Evolutionary conservation across 2,113 vertebrate species (phyloP).

Genomic region (Sebastes fasciatus): DNA sequence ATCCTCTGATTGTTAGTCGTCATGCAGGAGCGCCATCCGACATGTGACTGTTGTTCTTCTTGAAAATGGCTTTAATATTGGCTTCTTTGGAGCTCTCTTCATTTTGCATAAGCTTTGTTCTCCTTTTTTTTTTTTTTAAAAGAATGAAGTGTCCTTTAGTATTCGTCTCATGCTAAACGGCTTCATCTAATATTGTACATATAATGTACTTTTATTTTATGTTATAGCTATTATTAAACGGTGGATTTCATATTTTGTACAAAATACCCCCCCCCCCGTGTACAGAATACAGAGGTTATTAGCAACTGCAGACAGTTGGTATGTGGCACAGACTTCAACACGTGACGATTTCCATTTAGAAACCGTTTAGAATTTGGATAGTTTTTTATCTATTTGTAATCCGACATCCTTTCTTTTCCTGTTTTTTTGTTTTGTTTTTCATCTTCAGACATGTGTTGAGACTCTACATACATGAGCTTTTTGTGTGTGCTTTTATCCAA

Average conservation of each 20-base stretch:
- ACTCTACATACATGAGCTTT: constrained; percentile 79
- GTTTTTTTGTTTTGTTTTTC: constrained; percentile 63
- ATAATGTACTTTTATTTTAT: constrained; percentile 96
- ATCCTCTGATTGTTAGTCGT: background rate
- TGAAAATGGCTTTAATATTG: constrained; percentile 84
- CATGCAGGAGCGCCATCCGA: background rate
- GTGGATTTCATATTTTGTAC: constrained; percentile 99
- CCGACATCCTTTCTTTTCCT: constrained; percentile 51
- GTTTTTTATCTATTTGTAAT: constrained; percentile 80
- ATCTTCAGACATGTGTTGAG: constrained; percentile 74
- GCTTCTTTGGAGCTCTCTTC: constrained; percentile 80
- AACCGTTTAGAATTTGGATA: constrained; percentile 73
- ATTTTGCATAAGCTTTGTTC: constrained; percentile 77
- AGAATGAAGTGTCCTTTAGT: constrained; percentile 93
- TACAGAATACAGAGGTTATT: constrained; percentile 90
- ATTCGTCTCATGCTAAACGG: constrained; percentile 89
- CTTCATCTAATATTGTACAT: constrained; percentile 98
- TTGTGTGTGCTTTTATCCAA: constrained; percentile 83
- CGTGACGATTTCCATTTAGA: constrained; percentile 77
- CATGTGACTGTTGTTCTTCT: constrained; percentile 89
- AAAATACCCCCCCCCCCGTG: constrained; percentile 89
- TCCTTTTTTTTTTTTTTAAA: constrained; percentile 55
- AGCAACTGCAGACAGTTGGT: constrained; percentile 78
- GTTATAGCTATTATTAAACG: constrained; percentile 97
- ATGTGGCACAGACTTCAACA: constrained; percentile 78